Conservation (phyloP, 2,797 vertebrate species). For the Nannoperca obscura region DNA sequence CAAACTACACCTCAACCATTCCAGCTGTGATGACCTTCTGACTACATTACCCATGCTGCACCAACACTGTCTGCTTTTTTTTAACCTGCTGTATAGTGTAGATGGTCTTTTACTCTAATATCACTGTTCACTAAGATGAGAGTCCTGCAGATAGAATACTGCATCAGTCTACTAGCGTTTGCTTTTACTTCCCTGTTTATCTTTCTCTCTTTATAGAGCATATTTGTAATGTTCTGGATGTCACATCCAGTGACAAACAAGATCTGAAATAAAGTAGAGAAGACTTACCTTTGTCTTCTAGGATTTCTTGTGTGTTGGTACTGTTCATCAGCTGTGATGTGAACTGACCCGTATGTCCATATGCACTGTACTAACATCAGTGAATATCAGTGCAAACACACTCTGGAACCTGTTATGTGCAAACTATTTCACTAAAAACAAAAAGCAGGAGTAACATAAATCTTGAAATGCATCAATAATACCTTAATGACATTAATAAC, state of each 20-base stretch:
- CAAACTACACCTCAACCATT: constrained; percentile 54
- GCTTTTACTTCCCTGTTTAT: neutral
- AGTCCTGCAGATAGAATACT: neutral
- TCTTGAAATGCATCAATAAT: neutral
- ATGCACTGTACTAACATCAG: no score
- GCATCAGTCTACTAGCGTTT: no score
- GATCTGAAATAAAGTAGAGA: neutral
- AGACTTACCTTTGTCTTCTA: neutral
- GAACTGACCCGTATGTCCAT: neutral
- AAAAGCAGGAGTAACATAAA: neutral
- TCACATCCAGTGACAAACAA: neutral
- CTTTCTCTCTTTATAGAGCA: neutral
- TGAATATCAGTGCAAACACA: neutral
- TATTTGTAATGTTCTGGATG: neutral
- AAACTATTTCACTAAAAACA: neutral
- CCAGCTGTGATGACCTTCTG: constrained; percentile 44
- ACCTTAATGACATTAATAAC: neutral
- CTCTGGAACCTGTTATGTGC: neutral
- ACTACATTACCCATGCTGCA: constrained; percentile 19
- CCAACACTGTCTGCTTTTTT: neutral
- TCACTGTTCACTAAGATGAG: no score
- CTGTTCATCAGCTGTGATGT: neutral
- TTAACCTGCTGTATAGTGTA: neutral
- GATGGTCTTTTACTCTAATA: neutral
- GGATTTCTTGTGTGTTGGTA: neutral